Conservation (phyloP, 2,888 invertebrate genomes). For the Sepioteuthis lessoniana region DNA sequence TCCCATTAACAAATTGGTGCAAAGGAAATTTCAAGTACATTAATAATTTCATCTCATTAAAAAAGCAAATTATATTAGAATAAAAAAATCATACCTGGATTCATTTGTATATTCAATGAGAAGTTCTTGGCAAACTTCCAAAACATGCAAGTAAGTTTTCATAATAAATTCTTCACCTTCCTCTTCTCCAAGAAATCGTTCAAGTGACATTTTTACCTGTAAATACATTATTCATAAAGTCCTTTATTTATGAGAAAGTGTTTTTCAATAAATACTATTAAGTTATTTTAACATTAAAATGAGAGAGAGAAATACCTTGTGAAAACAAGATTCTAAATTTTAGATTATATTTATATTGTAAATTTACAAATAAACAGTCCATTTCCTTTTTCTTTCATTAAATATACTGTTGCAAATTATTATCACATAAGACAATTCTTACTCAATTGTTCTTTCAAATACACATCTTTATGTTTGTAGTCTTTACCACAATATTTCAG, state of each 20-base stretch:
- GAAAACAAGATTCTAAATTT: background rate
- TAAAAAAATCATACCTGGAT: conserved; percentile 69
- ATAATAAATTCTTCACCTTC: conserved; percentile 82
- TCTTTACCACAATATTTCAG: too few relatives aligned
- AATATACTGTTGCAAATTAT: background rate
- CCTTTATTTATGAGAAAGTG: background rate
- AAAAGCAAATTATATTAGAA: background rate
- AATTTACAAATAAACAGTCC: background rate
- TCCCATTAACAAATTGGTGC: too few relatives aligned
- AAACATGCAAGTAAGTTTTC: conserved; percentile 80
- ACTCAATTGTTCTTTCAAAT: background rate
- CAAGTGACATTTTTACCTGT: conserved; percentile 76
- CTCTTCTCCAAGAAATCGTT: conserved; percentile 80
- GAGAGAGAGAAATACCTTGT: background rate
- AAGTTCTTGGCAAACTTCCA: conserved; percentile 82
- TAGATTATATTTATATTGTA: background rate
- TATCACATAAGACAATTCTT: background rate
- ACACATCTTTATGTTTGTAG: too few relatives aligned
- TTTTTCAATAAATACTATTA: background rate
- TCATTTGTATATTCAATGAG: conserved; percentile 79
- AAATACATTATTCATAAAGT: conserved; percentile 44
- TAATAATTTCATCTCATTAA: background rate
- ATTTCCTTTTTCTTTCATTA: background rate
- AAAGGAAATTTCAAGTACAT: background rate
- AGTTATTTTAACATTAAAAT: background rate